Evolutionary conservation across 2,113 vertebrate species (phyloP).

Genomic region (Antechinus flavipes): DNA sequence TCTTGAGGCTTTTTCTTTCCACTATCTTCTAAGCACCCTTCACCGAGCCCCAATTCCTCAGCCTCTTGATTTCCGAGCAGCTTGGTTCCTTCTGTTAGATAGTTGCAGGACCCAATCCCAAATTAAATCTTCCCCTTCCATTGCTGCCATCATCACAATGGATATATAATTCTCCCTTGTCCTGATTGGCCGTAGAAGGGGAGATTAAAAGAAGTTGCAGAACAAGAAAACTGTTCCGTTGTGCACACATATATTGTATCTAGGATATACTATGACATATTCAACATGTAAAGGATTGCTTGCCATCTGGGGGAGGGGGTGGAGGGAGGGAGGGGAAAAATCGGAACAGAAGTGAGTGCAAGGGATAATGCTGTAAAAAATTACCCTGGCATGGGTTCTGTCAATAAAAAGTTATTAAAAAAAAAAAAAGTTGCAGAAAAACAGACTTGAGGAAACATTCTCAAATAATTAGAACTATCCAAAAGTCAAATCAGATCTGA

Average conservation of each 20-base stretch:
- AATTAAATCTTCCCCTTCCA: neutral
- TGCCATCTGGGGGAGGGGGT: no score
- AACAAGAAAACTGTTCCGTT: no score
- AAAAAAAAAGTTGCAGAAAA: neutral
- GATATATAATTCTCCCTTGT: neutral
- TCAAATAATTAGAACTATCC: neutral
- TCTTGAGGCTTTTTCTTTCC: neutral
- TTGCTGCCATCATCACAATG: neutral
- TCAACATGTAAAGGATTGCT: no score
- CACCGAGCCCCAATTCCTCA: neutral
- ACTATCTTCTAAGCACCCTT: neutral
- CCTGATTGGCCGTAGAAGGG: neutral
- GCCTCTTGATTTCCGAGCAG: neutral
- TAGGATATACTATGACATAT: no score
- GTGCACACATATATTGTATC: no score
- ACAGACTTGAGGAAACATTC: neutral
- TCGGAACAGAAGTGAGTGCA: no score
- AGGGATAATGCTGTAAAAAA: no score
- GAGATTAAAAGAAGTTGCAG: neutral
- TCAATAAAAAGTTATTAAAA: no score
- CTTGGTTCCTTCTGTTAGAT: neutral
- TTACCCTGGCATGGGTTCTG: no score
- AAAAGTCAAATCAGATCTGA: neutral
- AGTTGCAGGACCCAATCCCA: neutral
- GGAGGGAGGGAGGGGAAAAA: no score